Evolutionary conservation across 30 jellyfish, hydroid and myxozoan species (phyloP).

Genomic region (Cassiopea andromeda): DNA sequence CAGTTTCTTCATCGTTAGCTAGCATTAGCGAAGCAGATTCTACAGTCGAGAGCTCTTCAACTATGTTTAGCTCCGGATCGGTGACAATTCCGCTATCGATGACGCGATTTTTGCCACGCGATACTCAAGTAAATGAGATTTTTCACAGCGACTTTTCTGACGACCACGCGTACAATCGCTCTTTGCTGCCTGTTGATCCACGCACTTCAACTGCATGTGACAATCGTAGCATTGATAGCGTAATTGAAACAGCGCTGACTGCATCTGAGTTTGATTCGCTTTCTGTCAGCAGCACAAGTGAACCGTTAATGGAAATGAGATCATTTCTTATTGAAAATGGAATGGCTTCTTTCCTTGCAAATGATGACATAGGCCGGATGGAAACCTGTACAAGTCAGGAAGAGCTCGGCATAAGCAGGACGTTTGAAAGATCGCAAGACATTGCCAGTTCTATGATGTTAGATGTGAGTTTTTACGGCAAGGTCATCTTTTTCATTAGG

Average conservation of each 20-base stretch:
- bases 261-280: conserved; percentile 45
- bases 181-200: conserved; percentile 52
- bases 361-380: conserved; percentile 72
- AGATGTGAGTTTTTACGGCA: conserved; percentile 28
- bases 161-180: conserved; percentile 71
- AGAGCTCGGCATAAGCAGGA: conserved; percentile 29
- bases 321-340: conserved; percentile 67
- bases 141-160: conserved; percentile 39
- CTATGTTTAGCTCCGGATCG: conserved; percentile 56
- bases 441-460: conserved; percentile 44
- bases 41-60: not conserved
- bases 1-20: not conserved
- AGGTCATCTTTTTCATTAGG: too few relatives aligned
- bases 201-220: conserved; percentile 32
- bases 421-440: conserved; percentile 42
- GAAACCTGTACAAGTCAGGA: conserved; percentile 73
- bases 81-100: conserved; percentile 69
- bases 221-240: conserved; percentile 50
- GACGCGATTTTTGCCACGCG: conserved; percentile 70
- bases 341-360: conserved; percentile 72
- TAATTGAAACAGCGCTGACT: conserved; percentile 48
- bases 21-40: not conserved
- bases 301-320: conserved; percentile 52
- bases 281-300: conserved; percentile 29
- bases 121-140: conserved; percentile 41